Base-by-base conservation (phyloP, 2,797 vertebrate species). In the Phoeniculus purpureus region DNA sequence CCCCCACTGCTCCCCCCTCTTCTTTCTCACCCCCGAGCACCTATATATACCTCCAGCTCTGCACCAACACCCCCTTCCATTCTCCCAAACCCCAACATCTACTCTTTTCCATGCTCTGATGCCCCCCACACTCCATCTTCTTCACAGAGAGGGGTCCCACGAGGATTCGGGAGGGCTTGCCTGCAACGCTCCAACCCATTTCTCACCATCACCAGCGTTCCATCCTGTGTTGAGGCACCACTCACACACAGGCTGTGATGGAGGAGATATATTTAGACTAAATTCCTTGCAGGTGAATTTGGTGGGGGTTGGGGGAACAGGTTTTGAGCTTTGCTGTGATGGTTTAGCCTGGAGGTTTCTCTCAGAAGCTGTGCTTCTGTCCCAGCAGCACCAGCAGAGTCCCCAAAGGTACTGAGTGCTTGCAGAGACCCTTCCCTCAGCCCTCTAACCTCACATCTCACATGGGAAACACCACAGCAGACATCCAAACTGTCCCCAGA, bases 191-290 rank as follows among this genome's bases (percentile, higher is more conserved):
- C 64, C 65, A 52, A 31, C 5, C 21, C 20, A 3, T 74, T 22
- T 27, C 22, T 73, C 10, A n/a, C 62, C 27, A 47, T 55, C 2
- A 2, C 17, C 51, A 71, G 48, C 4, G 0, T 50, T 55, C 66
- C 2, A 2, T 67, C 3, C 47, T 2, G 1, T 52, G 32, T 34
- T 31, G 29, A 65, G 3, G n/a, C 58, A 17, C 64, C 2, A 2
- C 62, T 62, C 6, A 2, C 74, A 60, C 17, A 40, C 72, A 50
- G 68, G 70, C 67, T 19, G 73, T 15, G 75, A 56, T 62, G 72
- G 64, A 54, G 59, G 47, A 87, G 75, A 67, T 85, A 64, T 58
- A 67, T 92, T 87, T 90, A 93, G 82, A 48, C 15, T 40, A 60
- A 81, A 78, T 51, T 59, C 59, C 71, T 77, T 2, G 3, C 71